A percentile compares a stretch with the other conserved stretches of the same genome.
These are phyloP conservation scores for Ploceus nigricollis DNA, from an alignment of 2,113 vertebrate species.

Conservation along the genomic window DNA sequence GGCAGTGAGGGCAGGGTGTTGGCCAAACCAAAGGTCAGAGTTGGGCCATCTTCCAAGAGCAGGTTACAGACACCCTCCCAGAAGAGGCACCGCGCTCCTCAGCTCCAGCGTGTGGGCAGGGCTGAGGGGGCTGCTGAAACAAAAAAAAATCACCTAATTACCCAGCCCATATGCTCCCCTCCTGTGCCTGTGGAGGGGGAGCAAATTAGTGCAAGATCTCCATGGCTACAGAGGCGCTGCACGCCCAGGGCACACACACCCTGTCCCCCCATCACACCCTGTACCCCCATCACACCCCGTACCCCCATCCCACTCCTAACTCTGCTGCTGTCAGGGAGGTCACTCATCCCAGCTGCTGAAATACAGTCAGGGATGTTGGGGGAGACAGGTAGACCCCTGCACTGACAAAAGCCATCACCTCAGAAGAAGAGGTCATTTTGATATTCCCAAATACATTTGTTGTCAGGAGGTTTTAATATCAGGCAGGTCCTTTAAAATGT, in stretches of 20 bases:
- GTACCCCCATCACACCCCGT: not conserved
- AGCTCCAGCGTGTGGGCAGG: not conserved
- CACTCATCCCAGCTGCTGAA: not conserved
- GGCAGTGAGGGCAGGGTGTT: accelerated
- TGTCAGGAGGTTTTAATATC: not conserved
- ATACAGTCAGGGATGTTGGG: accelerated
- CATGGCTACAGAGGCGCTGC: not conserved
- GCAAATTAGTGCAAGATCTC: not conserved
- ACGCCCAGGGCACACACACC: accelerated
- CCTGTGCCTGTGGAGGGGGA: not conserved
- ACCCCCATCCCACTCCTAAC: not conserved
- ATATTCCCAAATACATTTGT: not conserved
- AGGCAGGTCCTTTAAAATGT: not conserved
- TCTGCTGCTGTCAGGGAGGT: not conserved
- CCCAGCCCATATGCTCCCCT: conserved; percentile 39
- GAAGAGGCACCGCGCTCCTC: not conserved
- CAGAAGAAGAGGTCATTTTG: not conserved
- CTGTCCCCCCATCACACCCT: accelerated
- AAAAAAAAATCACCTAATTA: conserved; percentile 16
- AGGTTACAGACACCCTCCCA: not conserved
- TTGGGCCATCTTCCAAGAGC: not conserved
- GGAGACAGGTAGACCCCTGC: not conserved
- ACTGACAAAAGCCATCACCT: not conserved
- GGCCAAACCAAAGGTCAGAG: not conserved
- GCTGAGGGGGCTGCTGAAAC: conserved; percentile 46